These are phyloP conservation scores for Drosophila trichaetosa DNA, from an alignment of 2,888 invertebrate genomes.

Conservation along the genomic window DNA sequence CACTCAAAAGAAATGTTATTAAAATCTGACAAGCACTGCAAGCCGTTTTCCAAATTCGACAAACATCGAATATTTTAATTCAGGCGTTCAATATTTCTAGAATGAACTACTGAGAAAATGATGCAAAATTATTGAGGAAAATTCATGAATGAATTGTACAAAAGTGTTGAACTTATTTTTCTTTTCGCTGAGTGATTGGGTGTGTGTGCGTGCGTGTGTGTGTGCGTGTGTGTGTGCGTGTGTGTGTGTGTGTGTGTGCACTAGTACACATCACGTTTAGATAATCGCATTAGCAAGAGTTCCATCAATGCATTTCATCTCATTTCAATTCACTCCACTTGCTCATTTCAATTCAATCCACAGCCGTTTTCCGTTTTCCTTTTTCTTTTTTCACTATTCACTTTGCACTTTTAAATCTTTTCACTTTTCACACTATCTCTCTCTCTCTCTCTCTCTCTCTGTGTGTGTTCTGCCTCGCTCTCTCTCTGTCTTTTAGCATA, in stretches of 20 bases:
- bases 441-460: not conserved
- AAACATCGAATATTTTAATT: not conserved
- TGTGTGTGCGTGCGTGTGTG: not conserved
- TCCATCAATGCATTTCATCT: slow-evolving; percentile 40
- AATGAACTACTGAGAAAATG: not conserved
- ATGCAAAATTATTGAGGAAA: not conserved
- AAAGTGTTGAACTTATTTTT: not conserved
- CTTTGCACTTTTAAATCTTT: slow-evolving; percentile 8
- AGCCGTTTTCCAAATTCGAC: not conserved
- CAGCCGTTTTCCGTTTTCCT: slow-evolving; percentile 4
- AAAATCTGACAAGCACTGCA: not conserved
- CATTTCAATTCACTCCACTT: slow-evolving; percentile 53
- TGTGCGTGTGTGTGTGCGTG: slow-evolving; percentile 3
- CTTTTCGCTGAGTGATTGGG: not conserved
- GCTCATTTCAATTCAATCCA: not conserved
- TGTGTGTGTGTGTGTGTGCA: slow-evolving; percentile 9
- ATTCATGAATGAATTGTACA: not conserved
- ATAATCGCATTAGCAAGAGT: slow-evolving; percentile 51
- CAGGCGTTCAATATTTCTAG: not conserved
- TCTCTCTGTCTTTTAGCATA: no score
- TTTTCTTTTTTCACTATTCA: slow-evolving; percentile 12
- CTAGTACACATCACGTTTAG: slow-evolving; percentile 34
- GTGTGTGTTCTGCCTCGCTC: not conserved
- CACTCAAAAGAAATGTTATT: not conserved
- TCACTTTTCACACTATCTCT: not conserved